phyloP scores from a whole-genome alignment of 2,797 vertebrate species.

The Anguilla obscura region DNA sequence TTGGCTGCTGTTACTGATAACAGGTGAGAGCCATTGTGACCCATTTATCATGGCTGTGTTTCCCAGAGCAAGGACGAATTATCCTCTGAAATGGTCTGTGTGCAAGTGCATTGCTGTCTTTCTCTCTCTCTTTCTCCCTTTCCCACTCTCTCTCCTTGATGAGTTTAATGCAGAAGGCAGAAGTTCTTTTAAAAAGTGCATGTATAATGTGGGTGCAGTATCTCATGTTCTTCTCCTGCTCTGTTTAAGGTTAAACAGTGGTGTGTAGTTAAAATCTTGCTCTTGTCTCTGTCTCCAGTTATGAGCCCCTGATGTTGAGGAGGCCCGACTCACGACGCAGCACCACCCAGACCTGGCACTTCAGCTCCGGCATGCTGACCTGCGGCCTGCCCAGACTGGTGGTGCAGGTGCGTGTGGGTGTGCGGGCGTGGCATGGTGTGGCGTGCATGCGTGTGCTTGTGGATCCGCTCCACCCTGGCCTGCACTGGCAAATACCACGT shows the following conservation, averaged over 20 bases:
- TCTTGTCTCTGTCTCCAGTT: constrained; percentile 64
- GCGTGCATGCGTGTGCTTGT: background rate
- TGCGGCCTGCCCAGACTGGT: constrained; percentile 91
- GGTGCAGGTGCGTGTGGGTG: constrained; percentile 78
- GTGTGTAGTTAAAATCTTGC: background rate
- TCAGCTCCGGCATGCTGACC: constrained; percentile 84
- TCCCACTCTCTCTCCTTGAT: constrained; percentile 16
- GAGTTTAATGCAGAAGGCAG: background rate
- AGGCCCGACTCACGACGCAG: constrained; percentile 87
- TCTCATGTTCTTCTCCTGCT: background rate
- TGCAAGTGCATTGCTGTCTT: background rate
- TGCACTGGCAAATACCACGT: background rate
- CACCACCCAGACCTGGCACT: constrained; percentile 95
- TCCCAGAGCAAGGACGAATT: background rate
- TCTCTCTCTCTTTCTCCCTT: background rate
- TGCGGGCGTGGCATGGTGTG: background rate
- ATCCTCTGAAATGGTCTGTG: background rate
- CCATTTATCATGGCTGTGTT: background rate
- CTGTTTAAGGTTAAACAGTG: background rate
- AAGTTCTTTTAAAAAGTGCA: background rate
- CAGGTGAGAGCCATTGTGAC: constrained; percentile 69
- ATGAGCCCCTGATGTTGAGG: constrained; percentile 90
- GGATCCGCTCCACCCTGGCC: background rate
- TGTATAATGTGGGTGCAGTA: background rate
- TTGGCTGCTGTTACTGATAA: constrained; percentile 94